Percentiles rank a stretch among this genome's conserved stretches.
phyloP scores from a whole-genome alignment of 2,797 vertebrate genomes.

The Ispidina lecontei region DNA sequence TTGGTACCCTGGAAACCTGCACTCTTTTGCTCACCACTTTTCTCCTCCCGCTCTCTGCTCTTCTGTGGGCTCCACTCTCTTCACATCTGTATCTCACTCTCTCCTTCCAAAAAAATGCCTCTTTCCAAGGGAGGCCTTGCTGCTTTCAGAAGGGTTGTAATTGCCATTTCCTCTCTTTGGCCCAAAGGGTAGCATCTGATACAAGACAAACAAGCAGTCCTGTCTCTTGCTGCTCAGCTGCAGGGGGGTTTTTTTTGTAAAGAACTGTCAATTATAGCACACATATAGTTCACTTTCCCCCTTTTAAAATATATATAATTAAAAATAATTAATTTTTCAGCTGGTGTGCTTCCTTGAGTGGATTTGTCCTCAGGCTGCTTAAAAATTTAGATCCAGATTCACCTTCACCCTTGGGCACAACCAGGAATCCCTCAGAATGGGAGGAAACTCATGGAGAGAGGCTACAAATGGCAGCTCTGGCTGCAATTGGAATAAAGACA shows the following conservation, averaged over 20 bases:
- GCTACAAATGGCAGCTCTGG: not conserved
- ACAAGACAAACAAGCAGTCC: not conserved
- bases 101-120: not conserved
- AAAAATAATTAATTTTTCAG: not conserved
- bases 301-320: not conserved
- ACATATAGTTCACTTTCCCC: not conserved
- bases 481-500: not conserved
- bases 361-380: not conserved
- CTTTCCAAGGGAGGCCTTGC: not conserved
- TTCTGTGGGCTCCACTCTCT: not conserved
- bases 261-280: not conserved
- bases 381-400: not conserved
- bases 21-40: not conserved
- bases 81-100: not conserved
- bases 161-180: not conserved
- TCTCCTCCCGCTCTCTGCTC: not conserved
- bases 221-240: conserved; percentile 1
- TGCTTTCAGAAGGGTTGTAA: not conserved
- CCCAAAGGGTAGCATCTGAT: not conserved
- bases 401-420: not conserved
- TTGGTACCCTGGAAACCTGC: not conserved
- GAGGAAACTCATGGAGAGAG: not conserved
- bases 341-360: not conserved
- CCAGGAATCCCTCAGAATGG: rapidly evolving
- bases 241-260: not conserved